These are phyloP conservation scores for Dryocosmus kuriphilus DNA, from an alignment of 2,888 invertebrate species.

Conservation along the genomic window DNA sequence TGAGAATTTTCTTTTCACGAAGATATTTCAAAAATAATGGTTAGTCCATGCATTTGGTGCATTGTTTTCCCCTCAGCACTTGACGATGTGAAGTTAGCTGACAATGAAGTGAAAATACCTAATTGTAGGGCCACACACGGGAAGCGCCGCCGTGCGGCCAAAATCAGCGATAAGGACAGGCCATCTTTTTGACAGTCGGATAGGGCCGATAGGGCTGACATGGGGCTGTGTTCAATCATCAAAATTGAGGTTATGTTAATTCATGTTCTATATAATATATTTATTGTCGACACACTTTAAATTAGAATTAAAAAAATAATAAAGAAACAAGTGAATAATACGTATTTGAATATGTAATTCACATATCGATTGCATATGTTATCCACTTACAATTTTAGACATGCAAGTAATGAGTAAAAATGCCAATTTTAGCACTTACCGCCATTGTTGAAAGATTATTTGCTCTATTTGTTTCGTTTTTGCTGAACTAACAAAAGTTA, in stretches of 20 bases:
- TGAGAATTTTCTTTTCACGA: no score
- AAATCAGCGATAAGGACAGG: no score
- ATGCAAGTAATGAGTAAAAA: neutral
- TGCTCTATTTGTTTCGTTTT: neutral
- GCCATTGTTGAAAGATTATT: slow-evolving; percentile 12
- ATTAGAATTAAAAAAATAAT: neutral
- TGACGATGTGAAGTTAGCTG: no score
- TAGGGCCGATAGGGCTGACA: no score
- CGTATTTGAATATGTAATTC: neutral
- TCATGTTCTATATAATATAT: neutral
- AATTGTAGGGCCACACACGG: no score
- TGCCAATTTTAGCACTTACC: slow-evolving; percentile 1
- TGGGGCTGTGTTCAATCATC: no score
- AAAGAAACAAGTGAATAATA: neutral
- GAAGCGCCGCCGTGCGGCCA: no score
- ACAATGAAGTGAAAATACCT: no score
- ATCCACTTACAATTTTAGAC: neutral
- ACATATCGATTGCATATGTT: neutral
- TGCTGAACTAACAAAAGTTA: neutral
- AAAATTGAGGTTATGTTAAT: slow-evolving; percentile 10
- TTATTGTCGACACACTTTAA: neutral
- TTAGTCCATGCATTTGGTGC: no score
- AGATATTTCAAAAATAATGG: no score
- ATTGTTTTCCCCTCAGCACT: no score
- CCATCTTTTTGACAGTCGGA: no score